Conservation (phyloP, 2,113 vertebrate genomes). For the Calidris pygmaea region DNA sequence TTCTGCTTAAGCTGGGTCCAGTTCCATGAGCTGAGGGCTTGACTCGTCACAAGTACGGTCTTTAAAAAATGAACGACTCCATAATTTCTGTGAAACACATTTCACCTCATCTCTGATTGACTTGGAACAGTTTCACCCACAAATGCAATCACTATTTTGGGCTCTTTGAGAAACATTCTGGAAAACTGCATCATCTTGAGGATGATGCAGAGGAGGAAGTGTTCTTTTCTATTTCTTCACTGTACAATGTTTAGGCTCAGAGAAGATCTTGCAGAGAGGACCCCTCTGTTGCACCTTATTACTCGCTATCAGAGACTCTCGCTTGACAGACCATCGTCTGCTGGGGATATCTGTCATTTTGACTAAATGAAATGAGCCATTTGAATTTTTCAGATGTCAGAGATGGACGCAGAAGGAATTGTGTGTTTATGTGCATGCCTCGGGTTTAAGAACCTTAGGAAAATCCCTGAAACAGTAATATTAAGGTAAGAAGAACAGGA, state of each 20-base stretch:
- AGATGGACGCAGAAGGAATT: not conserved
- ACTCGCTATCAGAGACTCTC: not conserved
- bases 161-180: not conserved
- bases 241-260: not conserved
- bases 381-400: not conserved
- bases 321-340: not conserved
- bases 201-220: not conserved
- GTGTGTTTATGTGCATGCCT: not conserved
- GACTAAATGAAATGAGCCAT: not conserved
- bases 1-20: not conserved
- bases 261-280: not conserved
- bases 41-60: not conserved
- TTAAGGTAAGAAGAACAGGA: not conserved
- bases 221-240: not conserved
- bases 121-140: not conserved
- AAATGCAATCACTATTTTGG: not conserved
- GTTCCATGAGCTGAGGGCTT: not conserved
- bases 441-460: not conserved
- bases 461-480: not conserved
- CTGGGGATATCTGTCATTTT: not conserved
- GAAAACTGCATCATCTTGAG: not conserved
- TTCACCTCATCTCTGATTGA: not conserved
- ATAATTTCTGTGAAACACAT: not conserved
- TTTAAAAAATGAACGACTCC: not conserved
- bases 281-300: not conserved